phyloP scores from a whole-genome alignment of 2,888 invertebrate genomes.

The Ormyrus pomaceus region DNA sequence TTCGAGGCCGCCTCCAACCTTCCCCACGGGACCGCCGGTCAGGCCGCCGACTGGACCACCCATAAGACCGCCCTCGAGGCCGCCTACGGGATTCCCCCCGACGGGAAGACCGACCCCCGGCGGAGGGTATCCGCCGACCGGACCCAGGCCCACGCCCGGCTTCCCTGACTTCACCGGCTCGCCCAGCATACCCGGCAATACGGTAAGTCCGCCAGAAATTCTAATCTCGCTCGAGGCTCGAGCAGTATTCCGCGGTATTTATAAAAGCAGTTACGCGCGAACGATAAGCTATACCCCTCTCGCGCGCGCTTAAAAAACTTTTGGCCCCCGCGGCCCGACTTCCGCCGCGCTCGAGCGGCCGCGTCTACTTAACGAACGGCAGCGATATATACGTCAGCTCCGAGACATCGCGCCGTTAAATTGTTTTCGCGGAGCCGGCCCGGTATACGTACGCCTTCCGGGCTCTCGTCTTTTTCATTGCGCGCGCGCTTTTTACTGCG shows the following conservation, averaged over 20 bases:
- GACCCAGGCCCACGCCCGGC: slow-evolving; percentile 67
- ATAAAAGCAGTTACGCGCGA: slow-evolving; percentile 3
- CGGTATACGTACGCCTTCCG: not conserved
- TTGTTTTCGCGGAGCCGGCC: no score
- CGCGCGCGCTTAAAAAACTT: slow-evolving; percentile 23
- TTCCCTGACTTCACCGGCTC: slow-evolving; percentile 68
- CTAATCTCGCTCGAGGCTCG: slow-evolving; percentile 58
- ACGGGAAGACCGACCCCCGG: slow-evolving; percentile 53
- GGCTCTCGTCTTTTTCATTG: slow-evolving; percentile 48
- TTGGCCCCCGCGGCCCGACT: slow-evolving; percentile 9
- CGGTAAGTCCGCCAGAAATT: slow-evolving; percentile 56
- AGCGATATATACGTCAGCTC: not conserved
- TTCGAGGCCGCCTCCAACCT: slow-evolving; percentile 39
- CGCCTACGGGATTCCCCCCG: slow-evolving; percentile 59
- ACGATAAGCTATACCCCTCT: slow-evolving; percentile 32
- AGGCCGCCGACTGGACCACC: slow-evolving; percentile 54
- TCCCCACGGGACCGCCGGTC: slow-evolving; percentile 60
- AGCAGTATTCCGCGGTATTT: not conserved
- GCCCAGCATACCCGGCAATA: slow-evolving; percentile 63
- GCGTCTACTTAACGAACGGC: not conserved
- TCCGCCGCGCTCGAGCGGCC: slow-evolving; percentile 13
- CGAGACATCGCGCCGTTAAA: no score
- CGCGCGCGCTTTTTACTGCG: slow-evolving; percentile 41
- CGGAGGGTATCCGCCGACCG: slow-evolving; percentile 65
- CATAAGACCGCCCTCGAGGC: slow-evolving; percentile 55